A percentile compares a stretch with the other conserved stretches of the same genome.
phyloP scores from a whole-genome alignment of 2,888 invertebrate genomes.

The Drosophila cognata region DNA sequence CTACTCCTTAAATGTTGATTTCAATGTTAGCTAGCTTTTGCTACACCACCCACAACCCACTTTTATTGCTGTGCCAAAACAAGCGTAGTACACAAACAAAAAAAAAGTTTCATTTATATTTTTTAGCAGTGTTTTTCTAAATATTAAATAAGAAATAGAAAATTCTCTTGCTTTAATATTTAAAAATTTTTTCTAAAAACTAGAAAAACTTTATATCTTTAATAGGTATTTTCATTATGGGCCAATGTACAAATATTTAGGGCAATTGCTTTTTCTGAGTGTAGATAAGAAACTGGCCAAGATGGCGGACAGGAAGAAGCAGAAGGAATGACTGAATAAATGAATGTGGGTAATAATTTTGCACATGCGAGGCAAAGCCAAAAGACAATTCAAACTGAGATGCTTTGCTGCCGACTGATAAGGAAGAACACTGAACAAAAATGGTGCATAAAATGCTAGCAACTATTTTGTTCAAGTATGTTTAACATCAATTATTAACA shows the following conservation, averaged over 20 bases:
- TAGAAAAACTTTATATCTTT: neutral
- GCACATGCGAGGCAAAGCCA: slow-evolving; percentile 24
- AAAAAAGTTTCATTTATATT: no score
- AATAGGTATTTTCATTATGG: neutral
- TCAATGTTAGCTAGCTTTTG: neutral
- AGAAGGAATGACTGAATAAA: slow-evolving; percentile 52
- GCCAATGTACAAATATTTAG: neutral
- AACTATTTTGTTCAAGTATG: neutral
- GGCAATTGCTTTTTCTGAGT: neutral
- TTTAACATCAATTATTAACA: neutral
- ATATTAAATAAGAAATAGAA: no score
- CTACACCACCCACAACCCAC: neutral
- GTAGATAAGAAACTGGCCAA: slow-evolving; percentile 25
- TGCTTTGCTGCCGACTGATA: neutral
- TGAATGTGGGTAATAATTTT: slow-evolving; percentile 63
- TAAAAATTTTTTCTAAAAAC: neutral
- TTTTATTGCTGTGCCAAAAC: neutral
- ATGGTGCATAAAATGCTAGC: neutral
- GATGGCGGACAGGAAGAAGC: neutral
- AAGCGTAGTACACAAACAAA: no score
- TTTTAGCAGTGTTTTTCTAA: no score
- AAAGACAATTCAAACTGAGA: slow-evolving; percentile 10
- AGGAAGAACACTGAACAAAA: neutral
- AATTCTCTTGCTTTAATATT: neutral
- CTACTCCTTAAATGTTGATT: no score